Conservation (phyloP, 1,140 invertebrate species). For the Cecropterus lyciades region DNA sequence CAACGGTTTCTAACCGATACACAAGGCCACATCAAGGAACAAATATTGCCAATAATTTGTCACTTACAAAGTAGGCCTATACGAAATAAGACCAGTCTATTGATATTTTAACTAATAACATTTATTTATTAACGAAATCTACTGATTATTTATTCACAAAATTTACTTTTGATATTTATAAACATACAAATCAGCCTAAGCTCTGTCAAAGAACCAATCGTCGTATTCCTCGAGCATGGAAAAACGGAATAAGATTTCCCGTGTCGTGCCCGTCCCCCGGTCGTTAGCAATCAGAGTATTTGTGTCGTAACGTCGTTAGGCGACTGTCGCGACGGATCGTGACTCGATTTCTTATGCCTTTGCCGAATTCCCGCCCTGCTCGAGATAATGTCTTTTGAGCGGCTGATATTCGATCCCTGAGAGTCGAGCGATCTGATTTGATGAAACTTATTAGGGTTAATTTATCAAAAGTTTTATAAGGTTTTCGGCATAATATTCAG, state of each 20-base stretch:
- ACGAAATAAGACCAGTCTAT: no score
- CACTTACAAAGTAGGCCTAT: no score
- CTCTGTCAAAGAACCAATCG: constrained; percentile 15
- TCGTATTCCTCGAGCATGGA: constrained; percentile 20
- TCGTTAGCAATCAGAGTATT: constrained; percentile 71
- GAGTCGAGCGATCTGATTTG: constrained; percentile 17
- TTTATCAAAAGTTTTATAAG: constrained; percentile 20
- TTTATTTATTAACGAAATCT: background rate
- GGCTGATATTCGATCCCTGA: constrained; percentile 46
- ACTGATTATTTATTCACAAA: background rate
- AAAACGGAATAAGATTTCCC: constrained; percentile 49
- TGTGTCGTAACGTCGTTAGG: constrained; percentile 61
- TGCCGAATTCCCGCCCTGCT: constrained; percentile 34
- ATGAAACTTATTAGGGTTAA: constrained; percentile 15
- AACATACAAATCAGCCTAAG: constrained; percentile 2
- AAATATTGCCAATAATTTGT: no score
- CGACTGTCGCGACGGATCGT: constrained; percentile 53
- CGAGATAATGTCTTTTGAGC: constrained; percentile 34
- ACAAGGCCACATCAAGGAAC: no score
- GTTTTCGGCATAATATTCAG: constrained; percentile 2
- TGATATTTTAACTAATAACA: no score
- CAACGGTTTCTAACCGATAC: no score
- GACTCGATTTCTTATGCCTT: constrained; percentile 59
- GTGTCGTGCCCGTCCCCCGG: constrained; percentile 44
- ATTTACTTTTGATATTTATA: background rate